Evolutionary conservation across 2,888 invertebrate genomes (phyloP).

Genomic region (Diplazon laetatorius): DNA sequence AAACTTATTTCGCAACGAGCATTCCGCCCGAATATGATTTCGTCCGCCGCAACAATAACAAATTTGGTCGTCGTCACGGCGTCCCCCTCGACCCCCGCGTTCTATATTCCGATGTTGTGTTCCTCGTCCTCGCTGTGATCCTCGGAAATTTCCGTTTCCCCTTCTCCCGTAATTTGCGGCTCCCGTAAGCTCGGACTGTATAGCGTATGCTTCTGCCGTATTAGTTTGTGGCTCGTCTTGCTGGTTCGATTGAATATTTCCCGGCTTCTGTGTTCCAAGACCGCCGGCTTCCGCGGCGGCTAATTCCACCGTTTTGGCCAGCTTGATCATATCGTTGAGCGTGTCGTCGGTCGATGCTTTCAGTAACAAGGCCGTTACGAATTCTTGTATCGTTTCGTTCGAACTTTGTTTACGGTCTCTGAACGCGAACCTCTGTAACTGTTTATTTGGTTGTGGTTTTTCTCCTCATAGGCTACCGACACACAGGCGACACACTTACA

Average conservation of each 20-base stretch:
- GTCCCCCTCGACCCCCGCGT: no score
- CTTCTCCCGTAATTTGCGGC: no score
- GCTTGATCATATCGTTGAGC: slow-evolving; percentile 18
- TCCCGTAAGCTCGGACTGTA: no score
- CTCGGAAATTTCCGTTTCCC: neutral
- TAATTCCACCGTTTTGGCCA: slow-evolving; percentile 46
- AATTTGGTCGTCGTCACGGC: neutral
- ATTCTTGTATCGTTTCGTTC: no score
- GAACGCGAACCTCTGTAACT: slow-evolving; percentile 37
- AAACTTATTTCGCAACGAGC: slow-evolving; percentile 18
- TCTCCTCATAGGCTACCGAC: no score
- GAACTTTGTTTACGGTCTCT: slow-evolving; percentile 26
- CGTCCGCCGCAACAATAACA: slow-evolving; percentile 32
- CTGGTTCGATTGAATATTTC: neutral
- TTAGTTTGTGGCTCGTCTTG: neutral
- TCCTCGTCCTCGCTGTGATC: neutral
- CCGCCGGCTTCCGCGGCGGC: neutral
- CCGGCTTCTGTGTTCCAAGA: neutral
- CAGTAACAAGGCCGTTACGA: slow-evolving; percentile 18
- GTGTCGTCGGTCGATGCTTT: slow-evolving; percentile 18
- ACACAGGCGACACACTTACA: no score
- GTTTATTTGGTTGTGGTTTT: slow-evolving; percentile 22
- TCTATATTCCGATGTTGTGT: neutral
- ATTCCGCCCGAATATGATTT: slow-evolving; percentile 21
- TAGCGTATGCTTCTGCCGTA: neutral